Evolutionary conservation across 2,797 vertebrate species (phyloP), one percentile per base, ranked within the genome.

Genomic region (Petrocephalus sullivani): DNA sequence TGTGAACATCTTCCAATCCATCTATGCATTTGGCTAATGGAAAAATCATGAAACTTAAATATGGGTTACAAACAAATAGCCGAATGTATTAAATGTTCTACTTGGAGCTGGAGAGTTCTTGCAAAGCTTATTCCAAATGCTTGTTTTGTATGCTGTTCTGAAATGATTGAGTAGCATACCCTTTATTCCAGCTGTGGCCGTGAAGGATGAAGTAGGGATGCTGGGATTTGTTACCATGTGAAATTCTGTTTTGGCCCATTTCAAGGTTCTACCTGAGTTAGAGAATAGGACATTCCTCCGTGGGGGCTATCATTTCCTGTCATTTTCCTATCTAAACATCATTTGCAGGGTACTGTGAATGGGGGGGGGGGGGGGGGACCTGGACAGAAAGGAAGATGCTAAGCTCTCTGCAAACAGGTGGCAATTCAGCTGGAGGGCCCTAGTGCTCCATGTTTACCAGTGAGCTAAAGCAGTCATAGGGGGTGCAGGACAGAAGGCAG

Each of bases 331-430:
- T 28, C n/a, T 28, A 56, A 56, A 54, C 56, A 60, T 12, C 33
- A 46, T n/a, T 58, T 19, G 33, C 33, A 57, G 16, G 21, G 54
- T 91, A 92, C 57, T 91, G 90, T 93, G 90, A 6, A 33, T 21
- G 23, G 84, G 67, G 51, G 71, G 71, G 75, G 85, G 51, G 23
- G 19, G 23, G 28, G 53, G 54, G 54, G 58, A 57, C 5, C 14
- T 58, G 23, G 54, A 85, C 6, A 12, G 53, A 21, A n/a, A 1
- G n/a, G n/a, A 5, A 61, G 16, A 3, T 58, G 23, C 53, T 86
- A 8, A 86, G 1, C 23, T 46, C 14, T 37, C 2, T 57, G 28
- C 56, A 58, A 51, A 28, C 54, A 41, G 23, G 57, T 54, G 12
- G 51, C n/a, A 28, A 16, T 86, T 57, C 54, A 46, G 33, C 46